These are phyloP conservation scores for Morone saxatilis DNA, from an alignment of 2,113 vertebrate species.

Conservation along the genomic window DNA sequence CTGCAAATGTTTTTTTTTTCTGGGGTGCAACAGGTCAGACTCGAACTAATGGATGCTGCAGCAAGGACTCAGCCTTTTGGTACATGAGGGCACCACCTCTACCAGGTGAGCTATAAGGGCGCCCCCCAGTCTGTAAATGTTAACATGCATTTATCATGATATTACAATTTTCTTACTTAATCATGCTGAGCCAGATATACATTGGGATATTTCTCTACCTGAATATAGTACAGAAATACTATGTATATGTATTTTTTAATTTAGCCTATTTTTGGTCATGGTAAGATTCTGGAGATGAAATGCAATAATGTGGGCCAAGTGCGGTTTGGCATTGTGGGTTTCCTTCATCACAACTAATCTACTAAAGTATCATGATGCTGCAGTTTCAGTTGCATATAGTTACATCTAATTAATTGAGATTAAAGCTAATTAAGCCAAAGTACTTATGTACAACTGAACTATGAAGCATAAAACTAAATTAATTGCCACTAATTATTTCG, in stretches of 20 bases:
- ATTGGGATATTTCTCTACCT: neutral
- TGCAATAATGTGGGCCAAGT: neutral
- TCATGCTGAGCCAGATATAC: neutral
- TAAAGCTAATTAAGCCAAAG: neutral
- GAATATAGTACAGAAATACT: neutral
- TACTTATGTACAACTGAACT: neutral
- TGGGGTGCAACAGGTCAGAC: too few species aligned
- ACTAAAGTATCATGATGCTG: neutral
- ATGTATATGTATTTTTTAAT: neutral
- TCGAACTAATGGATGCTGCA: too few species aligned
- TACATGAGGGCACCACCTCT: too few species aligned
- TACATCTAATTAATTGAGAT: neutral
- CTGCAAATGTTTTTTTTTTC: conserved; percentile 2
- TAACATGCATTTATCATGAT: neutral
- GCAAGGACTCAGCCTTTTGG: too few species aligned
- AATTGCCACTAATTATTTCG: neutral
- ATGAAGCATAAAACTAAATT: neutral
- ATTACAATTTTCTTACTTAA: neutral
- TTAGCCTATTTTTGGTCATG: neutral
- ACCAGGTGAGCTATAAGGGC: too few species aligned
- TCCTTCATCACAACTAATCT: neutral
- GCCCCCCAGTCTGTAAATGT: neutral
- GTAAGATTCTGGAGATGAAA: neutral
- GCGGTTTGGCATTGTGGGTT: neutral
- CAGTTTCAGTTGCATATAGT: neutral